Evolutionary conservation across 2,888 invertebrate genomes (phyloP).

Genomic region (Sphaerophoria taeniata): DNA sequence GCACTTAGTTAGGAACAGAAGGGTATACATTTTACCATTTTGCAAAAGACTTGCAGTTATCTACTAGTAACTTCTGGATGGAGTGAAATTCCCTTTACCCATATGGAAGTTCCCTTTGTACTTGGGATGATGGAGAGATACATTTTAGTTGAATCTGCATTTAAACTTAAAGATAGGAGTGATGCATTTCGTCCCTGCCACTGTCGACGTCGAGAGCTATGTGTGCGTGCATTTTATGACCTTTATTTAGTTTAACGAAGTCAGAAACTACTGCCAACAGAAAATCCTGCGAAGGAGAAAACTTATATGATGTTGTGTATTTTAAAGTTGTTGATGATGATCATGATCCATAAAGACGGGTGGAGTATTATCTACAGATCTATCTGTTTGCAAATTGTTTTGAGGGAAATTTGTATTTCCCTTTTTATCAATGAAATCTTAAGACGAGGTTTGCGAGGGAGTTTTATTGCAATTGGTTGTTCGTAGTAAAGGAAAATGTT

Average conservation of each 20-base stretch:
- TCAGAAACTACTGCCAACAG: background rate
- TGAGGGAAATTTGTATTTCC: background rate
- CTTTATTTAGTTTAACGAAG: constrained; percentile 18
- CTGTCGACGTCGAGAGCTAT: no score
- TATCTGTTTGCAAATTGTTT: background rate
- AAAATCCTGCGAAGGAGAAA: background rate
- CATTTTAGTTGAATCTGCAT: constrained; percentile 20
- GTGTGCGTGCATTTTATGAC: constrained; percentile 27
- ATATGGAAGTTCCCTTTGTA: background rate
- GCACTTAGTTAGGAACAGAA: constrained; percentile 47
- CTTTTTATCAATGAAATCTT: background rate
- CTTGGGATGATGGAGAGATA: constrained; percentile 2
- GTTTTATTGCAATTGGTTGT: background rate
- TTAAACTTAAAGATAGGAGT: constrained; percentile 2
- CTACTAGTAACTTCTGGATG: background rate
- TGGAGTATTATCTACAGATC: background rate
- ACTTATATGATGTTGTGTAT: background rate
- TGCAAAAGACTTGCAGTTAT: constrained; percentile 10
- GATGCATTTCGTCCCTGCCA: constrained; percentile 1
- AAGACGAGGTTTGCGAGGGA: background rate
- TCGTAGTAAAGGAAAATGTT: no score
- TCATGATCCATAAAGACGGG: background rate
- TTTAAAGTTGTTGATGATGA: background rate
- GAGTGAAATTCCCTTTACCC: background rate
- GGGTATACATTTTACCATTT: constrained; percentile 11